Base-by-base conservation (phyloP, 2,113 vertebrate genomes). In the Sardina pilchardus region DNA sequence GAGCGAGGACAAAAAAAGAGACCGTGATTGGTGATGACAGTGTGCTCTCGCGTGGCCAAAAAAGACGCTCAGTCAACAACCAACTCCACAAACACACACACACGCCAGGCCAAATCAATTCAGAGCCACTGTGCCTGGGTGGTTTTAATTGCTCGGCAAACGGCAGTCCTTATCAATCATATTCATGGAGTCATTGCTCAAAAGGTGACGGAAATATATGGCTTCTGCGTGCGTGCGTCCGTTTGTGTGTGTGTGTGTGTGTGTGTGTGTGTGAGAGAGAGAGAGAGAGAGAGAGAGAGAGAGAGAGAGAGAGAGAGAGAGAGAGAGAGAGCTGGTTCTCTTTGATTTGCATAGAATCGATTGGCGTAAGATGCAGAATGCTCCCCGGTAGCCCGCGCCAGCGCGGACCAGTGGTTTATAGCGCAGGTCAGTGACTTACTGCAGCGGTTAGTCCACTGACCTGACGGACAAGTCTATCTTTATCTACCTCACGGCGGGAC, bases 401-500 rank as follows among this genome's bases (percentile, higher is more conserved):
- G 71, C 36, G 71, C 1, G 71, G 39, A 17, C 4, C 30, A 4
- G 71, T 78, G 71, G 26, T 78, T 78, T 36, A 78, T 78, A 34
- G 71, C 34, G 16, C 6, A 78, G 71, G 71, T 39, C 71, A 78
- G 71, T 78, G 71, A 78, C 59, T 63, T 63, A 63, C 71, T 78
- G 71, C 71, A 78, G 71, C 71, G 63, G 63, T 34, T 34, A 71
- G 63, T 71, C 63, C 30, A 78, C 71, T 78, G 71, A 78, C 71
- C 71, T 78, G 71, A 78, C 71, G 10, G 30, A 17, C 16, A 16
- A 78, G 71, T 78, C 67, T 34, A 78, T 71, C 26, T 30, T 71
- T 34, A 78, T 78, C 71, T 78, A 1, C 71, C 71, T 36, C 34
- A 36, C 10, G 16, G 30, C 71, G 12, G 71, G 71, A 78, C 71